Conservation (phyloP, 2,888 invertebrate genomes). For the Steinernema hermaphroditum region DNA sequence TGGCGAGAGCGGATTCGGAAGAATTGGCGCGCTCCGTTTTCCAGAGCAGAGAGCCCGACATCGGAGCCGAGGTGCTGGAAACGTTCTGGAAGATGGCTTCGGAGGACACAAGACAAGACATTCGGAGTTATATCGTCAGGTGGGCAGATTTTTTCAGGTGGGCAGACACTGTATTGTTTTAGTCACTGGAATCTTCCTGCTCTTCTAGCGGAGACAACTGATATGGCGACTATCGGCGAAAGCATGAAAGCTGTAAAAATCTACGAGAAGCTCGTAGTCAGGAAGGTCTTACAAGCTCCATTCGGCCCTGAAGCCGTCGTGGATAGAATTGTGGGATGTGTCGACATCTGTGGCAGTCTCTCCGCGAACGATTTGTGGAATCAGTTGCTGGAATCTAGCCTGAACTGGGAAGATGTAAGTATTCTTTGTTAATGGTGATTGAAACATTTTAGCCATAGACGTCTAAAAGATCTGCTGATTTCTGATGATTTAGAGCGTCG, state of each 20-base stretch:
- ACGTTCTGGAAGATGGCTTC: neutral
- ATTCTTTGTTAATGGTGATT: too few species aligned
- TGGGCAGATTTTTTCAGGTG: too few species aligned
- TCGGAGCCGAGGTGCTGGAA: neutral
- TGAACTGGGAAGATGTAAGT: neutral
- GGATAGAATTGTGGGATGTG: neutral
- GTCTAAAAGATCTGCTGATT: too few species aligned
- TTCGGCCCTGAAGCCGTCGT: neutral
- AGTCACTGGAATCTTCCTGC: too few species aligned
- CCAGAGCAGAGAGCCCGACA: neutral
- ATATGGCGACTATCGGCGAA: too few species aligned
- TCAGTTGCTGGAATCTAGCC: neutral
- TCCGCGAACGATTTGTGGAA: neutral
- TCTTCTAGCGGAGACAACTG: too few species aligned
- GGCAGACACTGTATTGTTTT: too few species aligned
- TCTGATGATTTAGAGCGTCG: neutral
- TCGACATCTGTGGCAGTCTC: neutral
- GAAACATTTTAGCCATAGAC: too few species aligned
- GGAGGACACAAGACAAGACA: neutral
- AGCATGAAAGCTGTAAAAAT: too few species aligned
- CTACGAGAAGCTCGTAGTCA: neutral
- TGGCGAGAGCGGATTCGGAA: neutral
- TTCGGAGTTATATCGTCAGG: neutral
- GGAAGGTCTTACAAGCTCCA: neutral
- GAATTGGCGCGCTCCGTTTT: neutral